A percentile compares a stretch with the other conserved stretches of the same genome.
Evolutionary conservation across 64 coral and sea anemone species (phyloP).

Genomic region (Acropora yongei): DNA sequence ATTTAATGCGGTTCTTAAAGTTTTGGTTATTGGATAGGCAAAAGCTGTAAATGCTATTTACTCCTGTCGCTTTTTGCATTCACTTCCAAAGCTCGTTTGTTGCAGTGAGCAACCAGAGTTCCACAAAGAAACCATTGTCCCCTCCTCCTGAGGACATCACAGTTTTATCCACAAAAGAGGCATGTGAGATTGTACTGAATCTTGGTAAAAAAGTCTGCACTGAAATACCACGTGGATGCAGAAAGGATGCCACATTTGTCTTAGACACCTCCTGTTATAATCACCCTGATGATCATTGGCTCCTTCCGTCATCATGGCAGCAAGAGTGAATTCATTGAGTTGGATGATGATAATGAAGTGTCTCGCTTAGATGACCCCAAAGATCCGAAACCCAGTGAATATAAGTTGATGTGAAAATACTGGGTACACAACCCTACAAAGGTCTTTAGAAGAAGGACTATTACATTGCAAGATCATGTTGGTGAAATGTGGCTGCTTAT

Average conservation of each 20-base stretch:
- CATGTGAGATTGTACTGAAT: neutral
- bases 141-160: too few species aligned
- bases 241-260: neutral
- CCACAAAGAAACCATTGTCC: too few species aligned
- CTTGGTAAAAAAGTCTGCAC: neutral
- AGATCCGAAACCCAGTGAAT: neutral
- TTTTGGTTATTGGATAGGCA: too few species aligned
- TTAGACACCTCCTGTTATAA: neutral
- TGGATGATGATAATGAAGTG: constrained; percentile 48
- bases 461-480: neutral
- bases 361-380: neutral
- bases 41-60: too few species aligned
- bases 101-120: too few species aligned
- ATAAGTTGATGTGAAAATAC: constrained; percentile 9
- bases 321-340: neutral
- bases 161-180: neutral
- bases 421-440: constrained; percentile 5
- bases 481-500: neutral
- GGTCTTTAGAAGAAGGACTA: constrained; percentile 10
- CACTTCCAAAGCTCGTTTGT: neutral
- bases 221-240: constrained; percentile 14
- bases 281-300: constrained; percentile 26
- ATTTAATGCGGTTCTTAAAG: too few species aligned
- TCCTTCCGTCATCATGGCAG: neutral
- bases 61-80: too few species aligned